Percentiles rank a stretch among this genome's conserved stretches.
phyloP scores from a whole-genome alignment of 2,797 vertebrate genomes.

The Todus mexicanus region DNA sequence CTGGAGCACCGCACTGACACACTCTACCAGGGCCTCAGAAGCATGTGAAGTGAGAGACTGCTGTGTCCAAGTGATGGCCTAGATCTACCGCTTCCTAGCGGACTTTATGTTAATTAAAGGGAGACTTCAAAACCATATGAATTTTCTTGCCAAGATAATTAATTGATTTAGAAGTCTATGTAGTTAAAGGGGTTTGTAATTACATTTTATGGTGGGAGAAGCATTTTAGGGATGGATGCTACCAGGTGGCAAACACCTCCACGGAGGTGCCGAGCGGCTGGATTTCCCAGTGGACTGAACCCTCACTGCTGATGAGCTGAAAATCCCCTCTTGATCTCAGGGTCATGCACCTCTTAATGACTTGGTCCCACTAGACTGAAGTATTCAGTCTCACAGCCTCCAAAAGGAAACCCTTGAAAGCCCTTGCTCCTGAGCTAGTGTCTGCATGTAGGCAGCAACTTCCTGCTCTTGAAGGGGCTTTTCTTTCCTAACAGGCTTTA shows the following conservation, averaged over 20 bases:
- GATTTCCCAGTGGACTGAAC: neutral
- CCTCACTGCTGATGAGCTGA: neutral
- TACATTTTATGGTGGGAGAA: neutral
- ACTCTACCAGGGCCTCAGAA: neutral
- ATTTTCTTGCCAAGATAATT: conserved; percentile 16
- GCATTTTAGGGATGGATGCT: neutral
- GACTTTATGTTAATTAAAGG: conserved; percentile 45
- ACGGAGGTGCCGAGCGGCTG: neutral
- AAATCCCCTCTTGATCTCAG: neutral
- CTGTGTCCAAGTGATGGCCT: neutral
- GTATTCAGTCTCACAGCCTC: neutral
- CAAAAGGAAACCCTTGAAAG: neutral
- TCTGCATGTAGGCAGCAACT: neutral
- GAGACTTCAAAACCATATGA: conserved; percentile 21
- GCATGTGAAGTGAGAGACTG: neutral
- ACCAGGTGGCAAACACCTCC: neutral
- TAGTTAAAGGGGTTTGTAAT: conserved; percentile 30
- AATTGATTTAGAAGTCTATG: conserved; percentile 20
- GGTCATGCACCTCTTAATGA: neutral
- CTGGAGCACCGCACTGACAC: neutral
- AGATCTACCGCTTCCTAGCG: conserved; percentile 1
- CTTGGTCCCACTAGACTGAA: neutral
- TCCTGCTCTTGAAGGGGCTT: neutral
- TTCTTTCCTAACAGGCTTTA: neutral
- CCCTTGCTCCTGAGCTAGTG: neutral